Conservation (phyloP, 2,113 vertebrate genomes). For the Platanista minor region DNA sequence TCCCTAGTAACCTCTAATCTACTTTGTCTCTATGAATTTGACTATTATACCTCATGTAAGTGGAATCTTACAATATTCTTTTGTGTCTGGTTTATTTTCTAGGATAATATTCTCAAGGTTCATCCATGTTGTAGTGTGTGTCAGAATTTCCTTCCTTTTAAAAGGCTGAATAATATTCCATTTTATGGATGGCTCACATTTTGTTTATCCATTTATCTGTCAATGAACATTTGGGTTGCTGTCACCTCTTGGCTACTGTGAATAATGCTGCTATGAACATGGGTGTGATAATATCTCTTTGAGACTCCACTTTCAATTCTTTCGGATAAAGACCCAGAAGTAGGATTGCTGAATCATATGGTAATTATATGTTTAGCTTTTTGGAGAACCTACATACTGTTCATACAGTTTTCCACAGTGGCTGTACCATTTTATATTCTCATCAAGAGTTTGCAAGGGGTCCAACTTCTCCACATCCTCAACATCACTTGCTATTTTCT, state of each 20-base stretch:
- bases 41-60: background rate
- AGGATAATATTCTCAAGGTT: background rate
- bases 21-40: background rate
- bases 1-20: background rate
- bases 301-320: background rate
- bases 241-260: background rate
- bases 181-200: background rate
- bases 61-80: background rate
- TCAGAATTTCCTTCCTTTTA: background rate
- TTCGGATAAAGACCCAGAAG: background rate
- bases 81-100: background rate
- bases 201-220: background rate
- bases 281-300: background rate
- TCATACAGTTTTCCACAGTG: background rate
- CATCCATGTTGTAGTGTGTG: background rate
- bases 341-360: background rate
- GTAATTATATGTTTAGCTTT: background rate
- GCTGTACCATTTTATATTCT: background rate
- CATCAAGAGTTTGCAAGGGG: background rate
- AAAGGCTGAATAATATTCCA: background rate
- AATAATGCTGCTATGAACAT: background rate
- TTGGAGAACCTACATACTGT: background rate
- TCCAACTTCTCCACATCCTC: background rate
- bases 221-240: background rate
- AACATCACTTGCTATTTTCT: background rate